A percentile compares a stretch with the other conserved stretches of the same genome.
These are phyloP conservation scores for Hylaeus volcanicus DNA, from an alignment of 1,140 invertebrate genomes.

Conservation along the genomic window DNA sequence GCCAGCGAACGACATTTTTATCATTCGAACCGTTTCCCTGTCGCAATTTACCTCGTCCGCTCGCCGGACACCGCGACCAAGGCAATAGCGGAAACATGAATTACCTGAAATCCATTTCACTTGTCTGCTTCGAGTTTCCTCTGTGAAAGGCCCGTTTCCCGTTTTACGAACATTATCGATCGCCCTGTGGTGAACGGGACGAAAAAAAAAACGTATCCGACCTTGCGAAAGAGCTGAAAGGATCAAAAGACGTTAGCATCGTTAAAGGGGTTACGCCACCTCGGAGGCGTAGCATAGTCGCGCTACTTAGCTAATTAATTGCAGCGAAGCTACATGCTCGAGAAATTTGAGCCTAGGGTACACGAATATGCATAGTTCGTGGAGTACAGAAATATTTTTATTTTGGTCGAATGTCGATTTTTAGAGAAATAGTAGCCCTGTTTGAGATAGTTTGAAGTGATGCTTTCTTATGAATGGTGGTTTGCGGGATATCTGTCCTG, in stretches of 20 bases:
- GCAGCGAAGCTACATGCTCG: too few species aligned
- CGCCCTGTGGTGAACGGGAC: constrained; percentile 35
- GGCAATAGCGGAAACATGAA: constrained; percentile 51
- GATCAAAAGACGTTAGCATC: constrained; percentile 20
- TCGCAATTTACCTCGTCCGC: constrained; percentile 47
- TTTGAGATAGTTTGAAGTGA: too few species aligned
- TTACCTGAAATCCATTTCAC: constrained; percentile 56
- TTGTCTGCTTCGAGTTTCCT: constrained; percentile 36
- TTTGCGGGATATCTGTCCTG: too few species aligned
- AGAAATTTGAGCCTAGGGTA: too few species aligned
- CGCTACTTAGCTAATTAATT: too few species aligned
- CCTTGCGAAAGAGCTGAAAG: constrained; percentile 20
- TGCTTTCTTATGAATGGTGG: too few species aligned
- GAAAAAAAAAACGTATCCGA: constrained; percentile 19
- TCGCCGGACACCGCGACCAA: constrained; percentile 22
- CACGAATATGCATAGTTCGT: too few species aligned
- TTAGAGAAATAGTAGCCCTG: too few species aligned
- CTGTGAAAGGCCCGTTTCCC: constrained; percentile 54
- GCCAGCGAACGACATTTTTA: constrained; percentile 26
- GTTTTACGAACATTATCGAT: constrained; percentile 49
- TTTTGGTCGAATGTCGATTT: too few species aligned
- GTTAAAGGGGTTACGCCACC: not conserved
- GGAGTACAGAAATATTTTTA: too few species aligned
- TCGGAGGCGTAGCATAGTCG: too few species aligned
- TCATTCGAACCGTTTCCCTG: constrained; percentile 30